Evolutionary conservation across 2,797 vertebrate species (phyloP), one percentile per base, ranked within the genome.

Genomic region (Poecilia gillii): DNA sequence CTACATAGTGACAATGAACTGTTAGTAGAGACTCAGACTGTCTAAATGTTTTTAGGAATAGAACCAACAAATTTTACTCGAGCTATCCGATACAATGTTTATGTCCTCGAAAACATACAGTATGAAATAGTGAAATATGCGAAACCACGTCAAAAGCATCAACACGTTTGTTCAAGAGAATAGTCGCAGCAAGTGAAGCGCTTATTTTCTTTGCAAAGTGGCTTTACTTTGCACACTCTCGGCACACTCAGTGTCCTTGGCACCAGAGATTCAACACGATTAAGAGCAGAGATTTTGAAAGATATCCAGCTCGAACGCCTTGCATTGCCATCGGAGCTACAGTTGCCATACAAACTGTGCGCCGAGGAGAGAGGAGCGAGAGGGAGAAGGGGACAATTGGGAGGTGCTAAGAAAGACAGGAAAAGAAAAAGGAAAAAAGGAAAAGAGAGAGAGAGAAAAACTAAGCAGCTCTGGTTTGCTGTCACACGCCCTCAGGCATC

Each of bases 401-500:
- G 86, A 90, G 84, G 87, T 88, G 85, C 82, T 85, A 87, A 88
- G 84, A 79, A 87, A 85, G 81, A 87, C 75, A 84, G 73, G 72
- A 55, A 59, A 73, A 64, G 49, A 51, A 51, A 51, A 51, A 51
- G 49, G 20, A 23, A 23, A 51, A 49, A 72, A 79, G 72, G 75
- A 77, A 8, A 8, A 41, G 28, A 76, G 49, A 84, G 81, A 82
- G 82, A 86, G 75, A 83, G 81, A 83, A 83, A 85, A 87, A 85
- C 86, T 87, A 90, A 84, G 88, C 86, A 84, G 90, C 78, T 86
- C 84, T 90, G 87, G 83, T 90, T 86, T 89, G 88, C 88, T 91
- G 91, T 93, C 93, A 88, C 92, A 85, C 92, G 88, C 90, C 91
- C 88, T 90, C 87, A 88, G 90, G 91, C 92, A 73, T 89, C 84